Percentiles rank a stretch among this genome's conserved stretches.
phyloP scores from a whole-genome alignment of 2,797 vertebrate genomes.

The Sciurus carolinensis region DNA sequence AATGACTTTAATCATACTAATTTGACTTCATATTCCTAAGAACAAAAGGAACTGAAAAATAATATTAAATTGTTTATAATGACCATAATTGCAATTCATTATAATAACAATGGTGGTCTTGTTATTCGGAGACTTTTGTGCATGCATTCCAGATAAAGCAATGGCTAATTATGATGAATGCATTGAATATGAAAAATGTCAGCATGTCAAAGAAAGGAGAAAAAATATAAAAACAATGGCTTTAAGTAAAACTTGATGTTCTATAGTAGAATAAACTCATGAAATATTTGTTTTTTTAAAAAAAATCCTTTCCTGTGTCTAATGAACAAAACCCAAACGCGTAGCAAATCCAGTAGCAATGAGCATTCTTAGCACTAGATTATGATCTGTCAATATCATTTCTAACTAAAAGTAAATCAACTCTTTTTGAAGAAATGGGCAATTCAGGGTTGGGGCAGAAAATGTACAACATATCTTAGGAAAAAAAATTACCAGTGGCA shows the following conservation, averaged over 20 bases:
- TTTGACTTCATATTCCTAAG: not conserved
- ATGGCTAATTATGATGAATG: conserved; percentile 39
- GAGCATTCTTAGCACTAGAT: not conserved
- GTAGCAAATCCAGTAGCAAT: not conserved
- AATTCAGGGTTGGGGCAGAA: not conserved
- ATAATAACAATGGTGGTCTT: not conserved
- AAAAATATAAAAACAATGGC: conserved; percentile 1
- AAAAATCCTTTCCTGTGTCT: not conserved
- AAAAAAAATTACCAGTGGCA: not conserved
- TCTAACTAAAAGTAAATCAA: conserved; percentile 40
- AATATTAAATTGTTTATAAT: conserved; percentile 51
- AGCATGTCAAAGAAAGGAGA: not conserved
- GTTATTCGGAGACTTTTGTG: conserved; percentile 20
- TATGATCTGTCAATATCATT: not conserved
- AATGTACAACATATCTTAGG: not conserved
- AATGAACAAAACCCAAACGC: not conserved
- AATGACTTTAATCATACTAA: not conserved
- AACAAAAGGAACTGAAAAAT: not conserved
- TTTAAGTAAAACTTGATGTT: not conserved
- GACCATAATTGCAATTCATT: not conserved
- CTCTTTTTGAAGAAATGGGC: not conserved
- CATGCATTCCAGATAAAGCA: conserved; percentile 37
- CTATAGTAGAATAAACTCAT: not conserved
- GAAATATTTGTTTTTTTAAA: not conserved
- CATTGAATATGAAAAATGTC: not conserved